Percentiles rank a stretch among this genome's conserved stretches.
These are phyloP conservation scores for Alces alces DNA, from an alignment of 2,113 vertebrate genomes.

Conservation along the genomic window DNA sequence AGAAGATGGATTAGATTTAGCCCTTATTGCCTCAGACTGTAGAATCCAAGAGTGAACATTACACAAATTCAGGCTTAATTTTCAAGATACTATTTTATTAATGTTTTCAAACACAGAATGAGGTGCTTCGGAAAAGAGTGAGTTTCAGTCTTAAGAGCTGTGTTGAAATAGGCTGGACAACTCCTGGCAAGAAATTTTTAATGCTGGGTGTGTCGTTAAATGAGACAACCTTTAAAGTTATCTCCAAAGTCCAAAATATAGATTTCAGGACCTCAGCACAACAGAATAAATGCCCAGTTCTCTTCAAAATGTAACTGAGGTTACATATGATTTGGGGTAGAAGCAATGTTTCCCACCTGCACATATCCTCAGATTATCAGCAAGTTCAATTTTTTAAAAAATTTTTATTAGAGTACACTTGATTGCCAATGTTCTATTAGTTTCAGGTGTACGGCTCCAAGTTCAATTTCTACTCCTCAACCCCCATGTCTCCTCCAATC, in stretches of 20 bases:
- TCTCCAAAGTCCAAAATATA: neutral
- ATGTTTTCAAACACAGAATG: neutral
- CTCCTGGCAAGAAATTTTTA: neutral
- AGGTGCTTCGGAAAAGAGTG: neutral
- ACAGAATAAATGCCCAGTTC: neutral
- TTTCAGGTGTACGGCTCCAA: neutral
- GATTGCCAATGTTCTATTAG: neutral
- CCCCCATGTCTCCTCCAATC: neutral
- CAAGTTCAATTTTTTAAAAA: neutral
- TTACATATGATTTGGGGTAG: neutral
- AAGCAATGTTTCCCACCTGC: neutral
- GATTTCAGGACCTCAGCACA: neutral
- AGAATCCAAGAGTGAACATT: neutral
- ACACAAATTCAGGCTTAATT: neutral
- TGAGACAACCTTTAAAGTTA: neutral
- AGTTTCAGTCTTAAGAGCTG: neutral
- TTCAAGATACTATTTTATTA: slow-evolving; percentile 5
- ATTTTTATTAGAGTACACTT: neutral
- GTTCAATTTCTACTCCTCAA: neutral
- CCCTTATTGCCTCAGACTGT: neutral
- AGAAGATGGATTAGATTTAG: neutral
- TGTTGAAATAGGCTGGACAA: neutral
- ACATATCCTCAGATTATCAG: neutral
- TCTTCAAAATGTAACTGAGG: neutral
- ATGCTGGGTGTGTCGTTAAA: neutral